Base-by-base conservation (phyloP, 2,888 invertebrate species). In the Hydrotaea diabolus region DNA sequence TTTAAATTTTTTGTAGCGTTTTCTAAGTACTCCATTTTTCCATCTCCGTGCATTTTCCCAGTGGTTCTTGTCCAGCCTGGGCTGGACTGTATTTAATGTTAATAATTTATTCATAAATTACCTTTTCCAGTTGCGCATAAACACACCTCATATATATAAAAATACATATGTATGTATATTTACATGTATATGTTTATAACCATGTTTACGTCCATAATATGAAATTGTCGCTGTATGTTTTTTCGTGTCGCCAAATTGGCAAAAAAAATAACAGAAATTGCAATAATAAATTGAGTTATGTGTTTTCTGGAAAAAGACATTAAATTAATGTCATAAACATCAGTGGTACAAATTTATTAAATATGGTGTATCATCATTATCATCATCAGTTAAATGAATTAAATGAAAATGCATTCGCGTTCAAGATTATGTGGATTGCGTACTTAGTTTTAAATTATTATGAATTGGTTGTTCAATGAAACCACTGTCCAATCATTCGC, bases 301-400 rank as follows among this genome's bases (percentile, higher is more conserved):
- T 49, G 62, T 82, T 82, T 82, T 82, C 77, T 77, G 85, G 69
- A 85, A 85, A 85, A 79, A 62, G 77, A 53, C 85, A 82, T 85
- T 85, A 85, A 85, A 85, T 85, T 82, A 82, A 74, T 82, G 85
- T 85, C 85, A 85, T 85, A 85, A 85, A 82, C 85, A 85, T 77
- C 85, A 69, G 85, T 82, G 85, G 85, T 74, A 73, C 66, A 82
- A 77, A 85, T 85, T 85, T 82, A 85, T 77, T 85, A 80, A 82
- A 85, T 77, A 62, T 74, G 76, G 23, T 55, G 69, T 21, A 62
- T 53, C 17, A 57, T 39, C 49, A 13, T 62, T 26, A 49, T 49
- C 49, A 13, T 62, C 23, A 49, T 49, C 39, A 53, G 62, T 55
- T 75, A 77, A 62, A 71, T 69, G 66, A 74, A 74, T 74, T 77